Evolutionary conservation across 2,797 vertebrate species (phyloP).

Genomic region (Fistularia tabacaria): DNA sequence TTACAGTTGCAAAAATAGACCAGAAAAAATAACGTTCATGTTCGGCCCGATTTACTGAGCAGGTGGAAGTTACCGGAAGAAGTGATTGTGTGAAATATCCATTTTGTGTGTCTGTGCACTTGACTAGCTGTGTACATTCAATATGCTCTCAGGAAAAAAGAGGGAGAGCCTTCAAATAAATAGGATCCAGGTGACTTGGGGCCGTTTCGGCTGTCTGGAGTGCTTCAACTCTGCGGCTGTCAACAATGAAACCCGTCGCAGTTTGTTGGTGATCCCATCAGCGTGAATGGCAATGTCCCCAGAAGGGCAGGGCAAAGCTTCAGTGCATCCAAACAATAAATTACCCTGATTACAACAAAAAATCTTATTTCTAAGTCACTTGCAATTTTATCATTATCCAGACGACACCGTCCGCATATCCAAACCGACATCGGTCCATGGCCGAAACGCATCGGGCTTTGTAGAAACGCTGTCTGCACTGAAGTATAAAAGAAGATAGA

Average conservation of each 20-base stretch:
- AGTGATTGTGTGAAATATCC: neutral
- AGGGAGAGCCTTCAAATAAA: conserved; percentile 31
- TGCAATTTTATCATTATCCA: conserved; percentile 55
- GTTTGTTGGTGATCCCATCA: conserved; percentile 59
- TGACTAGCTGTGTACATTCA: conserved; percentile 17
- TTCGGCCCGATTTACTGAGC: neutral
- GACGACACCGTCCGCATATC: conserved; percentile 37
- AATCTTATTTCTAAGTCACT: conserved; percentile 43
- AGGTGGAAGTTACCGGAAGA: neutral
- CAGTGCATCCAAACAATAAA: conserved; percentile 53
- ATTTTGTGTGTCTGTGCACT: conserved; percentile 7
- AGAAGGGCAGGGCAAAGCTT: conserved; percentile 53
- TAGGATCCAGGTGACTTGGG: conserved; percentile 49
- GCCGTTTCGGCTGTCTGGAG: conserved; percentile 41
- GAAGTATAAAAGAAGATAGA: conserved; percentile 12
- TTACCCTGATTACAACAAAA: conserved; percentile 56
- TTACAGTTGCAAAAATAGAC: neutral
- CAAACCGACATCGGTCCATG: conserved; percentile 35
- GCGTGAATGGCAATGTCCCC: conserved; percentile 62
- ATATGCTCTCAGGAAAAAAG: conserved; percentile 52
- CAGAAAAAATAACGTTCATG: too few relatives aligned
- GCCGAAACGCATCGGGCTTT: conserved; percentile 41
- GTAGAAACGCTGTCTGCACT: conserved; percentile 29
- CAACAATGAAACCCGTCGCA: conserved; percentile 51
- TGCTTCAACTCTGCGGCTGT: conserved; percentile 40